Conservation (phyloP, 2,888 invertebrate species). For the Drosophila melanosoma region DNA sequence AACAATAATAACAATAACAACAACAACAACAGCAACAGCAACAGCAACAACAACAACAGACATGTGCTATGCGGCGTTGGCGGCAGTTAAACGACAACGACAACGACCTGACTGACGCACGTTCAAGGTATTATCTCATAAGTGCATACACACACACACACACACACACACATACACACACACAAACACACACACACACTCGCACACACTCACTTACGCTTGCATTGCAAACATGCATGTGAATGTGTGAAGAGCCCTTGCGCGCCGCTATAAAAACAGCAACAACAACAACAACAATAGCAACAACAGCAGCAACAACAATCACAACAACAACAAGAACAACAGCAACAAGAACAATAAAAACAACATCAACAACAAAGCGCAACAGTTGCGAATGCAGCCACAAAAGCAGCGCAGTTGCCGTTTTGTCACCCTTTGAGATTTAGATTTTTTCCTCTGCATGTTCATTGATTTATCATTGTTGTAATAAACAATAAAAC, state of each 20-base stretch:
- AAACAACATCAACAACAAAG: conserved; percentile 36
- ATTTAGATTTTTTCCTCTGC: conserved; percentile 30
- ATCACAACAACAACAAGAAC: conserved; percentile 29
- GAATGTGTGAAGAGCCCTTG: conserved; percentile 55
- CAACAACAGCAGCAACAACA: conserved; percentile 34
- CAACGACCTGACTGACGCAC: conserved; percentile 79
- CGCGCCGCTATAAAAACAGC: conserved; percentile 44
- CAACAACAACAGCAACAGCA: conserved; percentile 19
- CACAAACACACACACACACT: conserved; percentile 27
- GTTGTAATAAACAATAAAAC: conserved; percentile 20
- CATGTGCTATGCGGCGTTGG: conserved; percentile 59
- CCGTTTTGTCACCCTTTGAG: conserved; percentile 35
- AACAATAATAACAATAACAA: conserved; percentile 25
- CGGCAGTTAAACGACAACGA: conserved; percentile 68
- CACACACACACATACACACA: conserved; percentile 4
- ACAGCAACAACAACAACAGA: conserved; percentile 25
- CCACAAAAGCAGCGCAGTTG: conserved; percentile 45
- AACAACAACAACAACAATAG: conserved; percentile 36
- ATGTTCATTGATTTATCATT: conserved; percentile 53
- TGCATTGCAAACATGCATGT: conserved; percentile 13
- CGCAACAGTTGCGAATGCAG: conserved; percentile 70
- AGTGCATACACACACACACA: conserved; percentile 38
- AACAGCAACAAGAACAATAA: conserved; percentile 30
- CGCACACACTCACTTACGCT: not conserved
- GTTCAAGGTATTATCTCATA: conserved; percentile 81